A percentile compares a stretch with the other conserved stretches of the same genome.
phyloP scores from a whole-genome alignment of 2,113 vertebrate species.

The Megaceryle torquata region DNA sequence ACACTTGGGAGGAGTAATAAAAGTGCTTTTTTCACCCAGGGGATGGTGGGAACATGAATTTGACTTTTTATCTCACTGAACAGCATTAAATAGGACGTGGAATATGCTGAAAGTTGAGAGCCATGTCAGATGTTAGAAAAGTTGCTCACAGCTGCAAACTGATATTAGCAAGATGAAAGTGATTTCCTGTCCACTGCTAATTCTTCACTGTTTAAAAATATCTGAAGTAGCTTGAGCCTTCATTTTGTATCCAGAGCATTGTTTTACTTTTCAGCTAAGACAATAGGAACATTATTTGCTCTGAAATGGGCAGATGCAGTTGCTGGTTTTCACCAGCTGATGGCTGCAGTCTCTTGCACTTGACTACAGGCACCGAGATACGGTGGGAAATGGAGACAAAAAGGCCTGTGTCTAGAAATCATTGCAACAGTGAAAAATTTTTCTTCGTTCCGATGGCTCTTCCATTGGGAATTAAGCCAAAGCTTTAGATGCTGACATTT shows the following conservation, averaged over 20 bases:
- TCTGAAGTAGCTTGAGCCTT: not conserved
- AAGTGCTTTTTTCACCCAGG: not conserved
- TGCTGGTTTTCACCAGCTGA: slow-evolving; percentile 49
- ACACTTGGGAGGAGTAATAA: not conserved
- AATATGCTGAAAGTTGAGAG: not conserved
- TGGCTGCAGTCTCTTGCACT: slow-evolving; percentile 32
- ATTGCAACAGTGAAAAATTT: not conserved
- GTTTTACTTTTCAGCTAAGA: not conserved
- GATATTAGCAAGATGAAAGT: not conserved
- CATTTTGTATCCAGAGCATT: not conserved
- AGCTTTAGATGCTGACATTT: not conserved
- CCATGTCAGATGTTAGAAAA: not conserved
- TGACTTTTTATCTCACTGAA: not conserved
- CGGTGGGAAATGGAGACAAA: not conserved
- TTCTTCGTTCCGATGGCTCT: not conserved
- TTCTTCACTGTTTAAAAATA: not conserved
- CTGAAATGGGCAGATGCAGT: slow-evolving; percentile 7
- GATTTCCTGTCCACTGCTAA: not conserved
- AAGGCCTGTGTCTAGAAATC: not conserved
- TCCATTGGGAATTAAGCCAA: not conserved
- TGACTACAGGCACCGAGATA: not conserved
- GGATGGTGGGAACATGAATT: not conserved
- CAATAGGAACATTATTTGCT: not conserved
- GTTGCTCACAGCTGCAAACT: not conserved
- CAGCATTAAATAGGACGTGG: not conserved